Evolutionary conservation across 2,888 invertebrate genomes (phyloP).

Genomic region (Aphidoletes aphidimyza): DNA sequence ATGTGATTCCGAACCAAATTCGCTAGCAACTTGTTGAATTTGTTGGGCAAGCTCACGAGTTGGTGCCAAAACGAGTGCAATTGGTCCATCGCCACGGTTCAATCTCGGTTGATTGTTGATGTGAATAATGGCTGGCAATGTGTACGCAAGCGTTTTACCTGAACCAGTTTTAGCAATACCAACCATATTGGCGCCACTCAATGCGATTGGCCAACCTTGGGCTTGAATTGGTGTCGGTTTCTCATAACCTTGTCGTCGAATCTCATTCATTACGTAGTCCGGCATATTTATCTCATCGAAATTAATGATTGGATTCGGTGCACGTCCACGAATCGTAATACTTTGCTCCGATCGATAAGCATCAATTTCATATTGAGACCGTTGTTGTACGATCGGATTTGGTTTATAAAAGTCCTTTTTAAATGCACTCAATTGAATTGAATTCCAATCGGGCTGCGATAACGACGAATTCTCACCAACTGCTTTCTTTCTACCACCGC

Average conservation of each 20-base stretch:
- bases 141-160: slow-evolving; percentile 83
- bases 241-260: slow-evolving; percentile 73
- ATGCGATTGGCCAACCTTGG: slow-evolving; percentile 87
- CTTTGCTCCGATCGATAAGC: slow-evolving; percentile 74
- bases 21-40: slow-evolving; percentile 82
- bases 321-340: slow-evolving; percentile 78
- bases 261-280: slow-evolving; percentile 75
- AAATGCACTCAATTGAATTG: slow-evolving; percentile 73
- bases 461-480: slow-evolving; percentile 55
- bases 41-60: slow-evolving; percentile 83
- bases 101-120: slow-evolving; percentile 83
- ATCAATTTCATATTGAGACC: slow-evolving; percentile 76
- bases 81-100: slow-evolving; percentile 83
- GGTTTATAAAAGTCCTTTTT: slow-evolving; percentile 86
- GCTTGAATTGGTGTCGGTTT: slow-evolving; percentile 87
- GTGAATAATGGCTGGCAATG: slow-evolving; percentile 86
- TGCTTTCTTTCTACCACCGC: slow-evolving; percentile 59
- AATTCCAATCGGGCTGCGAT: slow-evolving; percentile 68
- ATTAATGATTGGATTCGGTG: slow-evolving; percentile 80
- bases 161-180: slow-evolving; percentile 88
- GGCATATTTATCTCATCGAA: slow-evolving; percentile 86
- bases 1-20: slow-evolving; percentile 81
- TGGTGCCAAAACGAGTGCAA: slow-evolving; percentile 82
- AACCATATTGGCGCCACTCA: slow-evolving; percentile 84
- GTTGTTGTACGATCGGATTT: slow-evolving; percentile 71